A percentile compares a stretch with the other conserved stretches of the same genome.
Evolutionary conservation across 2,797 vertebrate species (phyloP).

Genomic region (Fundulus diaphanus): DNA sequence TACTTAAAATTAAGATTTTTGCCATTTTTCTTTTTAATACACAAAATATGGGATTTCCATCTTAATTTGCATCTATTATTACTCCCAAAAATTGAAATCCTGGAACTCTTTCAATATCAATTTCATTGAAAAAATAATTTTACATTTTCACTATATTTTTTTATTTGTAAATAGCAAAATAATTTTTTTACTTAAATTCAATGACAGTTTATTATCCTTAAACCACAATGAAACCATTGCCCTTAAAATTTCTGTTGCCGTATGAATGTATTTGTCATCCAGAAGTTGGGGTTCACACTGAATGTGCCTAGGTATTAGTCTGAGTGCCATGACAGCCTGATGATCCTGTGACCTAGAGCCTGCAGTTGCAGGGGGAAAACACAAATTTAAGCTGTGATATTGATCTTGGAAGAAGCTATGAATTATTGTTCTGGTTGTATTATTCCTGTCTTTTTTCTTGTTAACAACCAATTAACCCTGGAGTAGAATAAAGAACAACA

Average conservation of each 20-base stretch:
- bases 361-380: conserved; percentile 28
- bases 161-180: no score
- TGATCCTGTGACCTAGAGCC: conserved; percentile 57
- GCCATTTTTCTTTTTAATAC: no score
- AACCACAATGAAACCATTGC: conserved; percentile 4
- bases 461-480: conserved; percentile 10
- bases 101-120: no score
- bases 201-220: no score
- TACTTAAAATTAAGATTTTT: no score
- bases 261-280: conserved; percentile 9
- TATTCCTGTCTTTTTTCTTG: conserved; percentile 6
- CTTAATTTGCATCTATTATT: no score
- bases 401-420: conserved; percentile 38
- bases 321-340: conserved; percentile 59
- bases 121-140: no score
- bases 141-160: no score
- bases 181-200: no score
- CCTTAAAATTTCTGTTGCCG: neutral
- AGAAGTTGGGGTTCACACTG: conserved; percentile 13
- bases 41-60: no score
- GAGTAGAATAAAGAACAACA: no score
- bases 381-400: conserved; percentile 45
- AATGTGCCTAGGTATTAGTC: conserved; percentile 36
- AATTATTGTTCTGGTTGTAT: conserved; percentile 24
- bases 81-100: no score